Percentiles rank a stretch among this genome's conserved stretches.
Evolutionary conservation across 30 jellyfish, hydroid and myxozoan species (phyloP).

Genomic region (Turritopsis dohrnii): DNA sequence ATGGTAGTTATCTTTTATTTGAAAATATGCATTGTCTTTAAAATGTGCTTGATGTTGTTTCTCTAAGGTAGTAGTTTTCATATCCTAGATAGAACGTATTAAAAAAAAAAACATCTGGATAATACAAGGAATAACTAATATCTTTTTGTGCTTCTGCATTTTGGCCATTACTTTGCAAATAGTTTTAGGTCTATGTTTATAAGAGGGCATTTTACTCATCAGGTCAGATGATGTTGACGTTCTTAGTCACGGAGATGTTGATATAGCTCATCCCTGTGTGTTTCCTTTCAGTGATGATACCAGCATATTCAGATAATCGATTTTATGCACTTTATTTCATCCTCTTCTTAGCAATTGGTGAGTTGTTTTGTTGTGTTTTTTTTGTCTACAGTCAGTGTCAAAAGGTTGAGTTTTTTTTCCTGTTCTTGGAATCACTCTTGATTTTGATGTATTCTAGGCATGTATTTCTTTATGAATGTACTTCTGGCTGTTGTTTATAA

Average conservation of each 20-base stretch:
- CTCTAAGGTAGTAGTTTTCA: too few species aligned
- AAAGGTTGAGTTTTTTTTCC: background rate
- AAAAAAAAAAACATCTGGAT: too few species aligned
- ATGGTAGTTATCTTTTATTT: constrained; percentile 40
- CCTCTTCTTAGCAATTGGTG: constrained; percentile 69
- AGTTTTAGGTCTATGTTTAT: background rate
- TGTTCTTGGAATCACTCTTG: background rate
- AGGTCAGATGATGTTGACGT: background rate
- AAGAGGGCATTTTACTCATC: background rate
- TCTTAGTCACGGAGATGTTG: too few species aligned
- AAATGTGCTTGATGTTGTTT: too few species aligned
- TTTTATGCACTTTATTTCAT: constrained; percentile 66
- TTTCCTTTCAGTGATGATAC: constrained; percentile 76
- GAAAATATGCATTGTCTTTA: too few species aligned
- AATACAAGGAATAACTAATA: too few species aligned
- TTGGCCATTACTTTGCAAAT: too few species aligned
- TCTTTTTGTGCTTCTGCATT: too few species aligned
- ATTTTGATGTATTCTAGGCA: constrained; percentile 36
- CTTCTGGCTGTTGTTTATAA: constrained; percentile 85
- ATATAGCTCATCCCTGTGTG: background rate
- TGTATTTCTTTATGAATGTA: constrained; percentile 91
- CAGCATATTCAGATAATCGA: constrained; percentile 76
- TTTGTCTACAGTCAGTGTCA: background rate
- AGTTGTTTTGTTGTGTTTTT: constrained; percentile 5
- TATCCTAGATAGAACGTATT: too few species aligned